phyloP scores from a whole-genome alignment of 37 sponge, comb jelly and placozoan genomes.

The Aphrocallistes beatrix region DNA sequence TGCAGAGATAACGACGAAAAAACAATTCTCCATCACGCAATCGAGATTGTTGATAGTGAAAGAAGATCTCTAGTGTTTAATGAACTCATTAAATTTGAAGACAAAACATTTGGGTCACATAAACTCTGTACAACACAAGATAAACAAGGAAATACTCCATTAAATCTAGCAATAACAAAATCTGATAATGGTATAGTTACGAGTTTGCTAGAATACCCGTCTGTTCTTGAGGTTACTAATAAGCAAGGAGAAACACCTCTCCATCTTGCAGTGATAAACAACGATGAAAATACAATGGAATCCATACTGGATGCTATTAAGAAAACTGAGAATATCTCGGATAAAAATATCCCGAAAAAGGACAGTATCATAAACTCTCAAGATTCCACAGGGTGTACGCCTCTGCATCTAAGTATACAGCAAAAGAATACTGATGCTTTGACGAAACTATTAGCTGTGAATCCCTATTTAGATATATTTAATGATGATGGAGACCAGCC shows the following conservation, averaged over 20 bases:
- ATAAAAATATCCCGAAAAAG: neutral
- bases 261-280: neutral
- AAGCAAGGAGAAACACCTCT: neutral
- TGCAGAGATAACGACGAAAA: neutral
- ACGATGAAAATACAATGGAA: neutral
- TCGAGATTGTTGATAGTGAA: neutral
- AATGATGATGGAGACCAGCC: neutral
- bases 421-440: neutral
- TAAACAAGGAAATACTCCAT: neutral
- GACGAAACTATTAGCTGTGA: neutral
- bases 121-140: neutral
- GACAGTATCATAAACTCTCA: neutral
- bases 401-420: neutral
- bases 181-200: neutral
- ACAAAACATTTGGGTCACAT: neutral
- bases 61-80: neutral
- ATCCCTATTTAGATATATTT: neutral
- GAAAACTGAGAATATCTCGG: neutral
- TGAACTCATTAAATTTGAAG: neutral
- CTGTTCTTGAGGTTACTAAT: neutral
- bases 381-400: neutral
- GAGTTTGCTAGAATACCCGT: neutral
- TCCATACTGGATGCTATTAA: neutral
- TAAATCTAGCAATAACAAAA: neutral
- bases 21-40: neutral